Evolutionary conservation across 2,113 vertebrate species (phyloP).

Genomic region (Proterorhinus semilunaris): DNA sequence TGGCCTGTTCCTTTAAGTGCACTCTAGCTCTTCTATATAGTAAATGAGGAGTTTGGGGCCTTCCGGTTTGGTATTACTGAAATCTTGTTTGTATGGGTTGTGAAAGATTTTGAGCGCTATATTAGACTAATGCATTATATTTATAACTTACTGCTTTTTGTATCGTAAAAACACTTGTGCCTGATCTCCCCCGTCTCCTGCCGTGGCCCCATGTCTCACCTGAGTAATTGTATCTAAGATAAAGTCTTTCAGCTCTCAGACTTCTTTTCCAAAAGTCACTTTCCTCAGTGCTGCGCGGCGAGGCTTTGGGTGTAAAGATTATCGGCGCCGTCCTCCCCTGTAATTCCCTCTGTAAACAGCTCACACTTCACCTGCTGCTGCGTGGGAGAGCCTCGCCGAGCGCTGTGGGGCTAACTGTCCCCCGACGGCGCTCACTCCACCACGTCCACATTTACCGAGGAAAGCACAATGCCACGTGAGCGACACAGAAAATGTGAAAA

Average conservation of each 20-base stretch:
- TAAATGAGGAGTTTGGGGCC: no score
- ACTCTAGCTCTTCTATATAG: no score
- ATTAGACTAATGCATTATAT: no score
- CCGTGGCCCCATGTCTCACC: slow-evolving; percentile 22
- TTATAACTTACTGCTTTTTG: no score
- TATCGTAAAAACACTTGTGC: no score
- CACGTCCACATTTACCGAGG: slow-evolving; percentile 55
- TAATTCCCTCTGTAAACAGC: slow-evolving; percentile 74
- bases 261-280: slow-evolving; percentile 38
- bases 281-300: slow-evolving; percentile 26
- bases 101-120: no score
- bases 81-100: no score
- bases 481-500: no score
- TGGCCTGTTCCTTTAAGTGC: no score
- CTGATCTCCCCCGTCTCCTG: slow-evolving; percentile 11
- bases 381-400: slow-evolving; percentile 66
- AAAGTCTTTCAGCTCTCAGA: slow-evolving; percentile 32
- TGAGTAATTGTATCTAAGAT: slow-evolving; percentile 10
- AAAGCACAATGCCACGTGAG: no score
- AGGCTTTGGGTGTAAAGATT: slow-evolving; percentile 63
- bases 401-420: slow-evolving; percentile 61
- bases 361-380: slow-evolving; percentile 52
- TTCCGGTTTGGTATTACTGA: no score
- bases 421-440: slow-evolving; percentile 42
- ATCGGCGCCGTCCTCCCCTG: slow-evolving; percentile 61